Base-by-base conservation (phyloP, 35 echinoderm and acorn worm genomes). In the Apostichopus parvimensis region DNA sequence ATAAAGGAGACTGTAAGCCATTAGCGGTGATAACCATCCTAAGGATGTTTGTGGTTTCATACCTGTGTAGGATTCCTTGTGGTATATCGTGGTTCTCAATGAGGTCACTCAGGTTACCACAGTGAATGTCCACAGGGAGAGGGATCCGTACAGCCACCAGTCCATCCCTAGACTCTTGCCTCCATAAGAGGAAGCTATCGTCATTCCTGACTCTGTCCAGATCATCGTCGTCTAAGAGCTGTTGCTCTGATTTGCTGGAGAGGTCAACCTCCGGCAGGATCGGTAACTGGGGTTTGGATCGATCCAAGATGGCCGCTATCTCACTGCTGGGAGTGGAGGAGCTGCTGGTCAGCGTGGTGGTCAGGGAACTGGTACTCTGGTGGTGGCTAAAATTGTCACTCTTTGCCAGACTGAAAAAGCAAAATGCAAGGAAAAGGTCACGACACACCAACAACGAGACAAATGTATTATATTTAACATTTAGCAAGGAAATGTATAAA, bases 81-180 rank as follows among this genome's bases (percentile, higher is more conserved):
- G 93, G 95, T 20, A 93, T 81, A 62, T 93, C 89, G 82, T 96
- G 95, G 86, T 96, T 99, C 87, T 95, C 95, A 18, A 96, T 96
- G 21, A 93, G 93, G 53, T 99, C 97, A 89, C 86, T 92, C n/a
- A 99, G 93, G 6, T 93, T 95, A 2, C 95, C 97, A 80, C 93
- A 99, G 92, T 99, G 94, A 15, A 91, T 71, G 13, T 99, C 95
- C n/a, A 92, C 97, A 57, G 97, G 92, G 18, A 96, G 78, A 6
- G 97, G 97, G 6, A 99, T 83, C 7, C 95, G 91, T 65, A 98
- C 45, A 54, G 78, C n/a, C 78, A 66, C 65, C 17, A 21, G 15
- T 9, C 94, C 94, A 88, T 93, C 80, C 80, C 45, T 28, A 12
- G 90, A 80, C 70, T 93, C 88, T 53, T 94, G 89, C 54, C 93